A percentile compares a stretch with the other conserved stretches of the same genome.
Evolutionary conservation across 2,888 invertebrate species (phyloP).

Genomic region (Patella depressa): DNA sequence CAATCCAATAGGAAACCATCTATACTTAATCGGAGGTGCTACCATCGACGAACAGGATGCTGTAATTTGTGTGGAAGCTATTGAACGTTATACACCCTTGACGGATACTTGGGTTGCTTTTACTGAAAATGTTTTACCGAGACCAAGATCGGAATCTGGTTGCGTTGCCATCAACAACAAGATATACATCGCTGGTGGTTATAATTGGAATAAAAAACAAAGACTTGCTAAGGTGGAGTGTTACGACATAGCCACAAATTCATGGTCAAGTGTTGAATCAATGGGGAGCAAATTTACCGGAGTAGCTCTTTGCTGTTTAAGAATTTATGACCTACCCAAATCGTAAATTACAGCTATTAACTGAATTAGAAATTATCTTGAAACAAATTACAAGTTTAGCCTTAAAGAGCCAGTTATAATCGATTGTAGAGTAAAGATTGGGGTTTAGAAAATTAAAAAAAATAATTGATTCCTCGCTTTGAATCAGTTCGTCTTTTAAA

Average conservation of each 20-base stretch:
- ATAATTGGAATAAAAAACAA: conserved; percentile 50
- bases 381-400: no score
- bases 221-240: conserved; percentile 45
- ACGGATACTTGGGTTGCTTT: conserved; percentile 50
- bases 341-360: no score
- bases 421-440: no score
- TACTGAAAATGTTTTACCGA: conserved; percentile 35
- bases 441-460: no score
- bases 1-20: conserved; percentile 33
- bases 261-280: conserved; percentile 38
- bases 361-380: no score
- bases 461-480: no score
- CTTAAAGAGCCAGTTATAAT: no score
- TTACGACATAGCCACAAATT: conserved; percentile 42
- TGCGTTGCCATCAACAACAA: conserved; percentile 40
- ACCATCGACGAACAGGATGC: conserved; percentile 43
- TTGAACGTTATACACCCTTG: conserved; percentile 44
- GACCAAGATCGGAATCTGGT: conserved; percentile 54
- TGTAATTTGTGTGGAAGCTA: conserved; percentile 41
- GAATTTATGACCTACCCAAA: background rate
- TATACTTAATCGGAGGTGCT: conserved; percentile 55
- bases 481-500: no score
- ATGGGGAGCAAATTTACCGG: conserved; percentile 45
- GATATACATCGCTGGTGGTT: conserved; percentile 54
- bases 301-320: conserved; percentile 20